Evolutionary conservation across 2,888 invertebrate genomes (phyloP).

Genomic region (Adineta ricciae): DNA sequence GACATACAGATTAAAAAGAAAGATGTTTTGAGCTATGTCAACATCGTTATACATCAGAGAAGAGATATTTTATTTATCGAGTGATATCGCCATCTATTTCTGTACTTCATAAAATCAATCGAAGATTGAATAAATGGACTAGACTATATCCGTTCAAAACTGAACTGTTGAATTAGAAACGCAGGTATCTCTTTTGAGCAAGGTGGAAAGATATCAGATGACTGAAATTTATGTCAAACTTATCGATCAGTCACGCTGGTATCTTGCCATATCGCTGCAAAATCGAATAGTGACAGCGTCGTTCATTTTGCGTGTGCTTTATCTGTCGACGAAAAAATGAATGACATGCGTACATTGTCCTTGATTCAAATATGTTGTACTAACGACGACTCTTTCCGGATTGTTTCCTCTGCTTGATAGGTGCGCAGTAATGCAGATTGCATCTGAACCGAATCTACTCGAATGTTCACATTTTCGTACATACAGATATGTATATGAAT

Average conservation of each 20-base stretch:
- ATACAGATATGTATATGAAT: background rate
- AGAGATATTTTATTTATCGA: too few relatives aligned
- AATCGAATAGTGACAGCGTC: background rate
- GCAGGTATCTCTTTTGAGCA: background rate
- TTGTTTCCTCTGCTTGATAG: background rate
- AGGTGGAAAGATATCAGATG: background rate
- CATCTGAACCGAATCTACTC: background rate
- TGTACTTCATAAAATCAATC: too few relatives aligned
- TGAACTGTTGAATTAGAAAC: too few relatives aligned
- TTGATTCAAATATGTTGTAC: background rate
- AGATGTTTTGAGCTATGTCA: background rate
- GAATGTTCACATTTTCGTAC: background rate
- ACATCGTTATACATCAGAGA: background rate
- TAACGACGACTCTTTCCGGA: background rate
- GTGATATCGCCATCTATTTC: too few relatives aligned
- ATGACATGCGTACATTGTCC: background rate
- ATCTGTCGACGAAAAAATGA: background rate
- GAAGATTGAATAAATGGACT: too few relatives aligned
- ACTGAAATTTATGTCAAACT: background rate
- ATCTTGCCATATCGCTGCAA: background rate
- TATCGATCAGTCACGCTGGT: conserved; percentile 4
- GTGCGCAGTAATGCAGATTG: background rate
- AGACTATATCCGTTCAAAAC: too few relatives aligned
- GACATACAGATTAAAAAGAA: too few relatives aligned
- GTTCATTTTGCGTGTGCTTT: background rate